phyloP scores from a whole-genome alignment of 2,113 vertebrate genomes.

The Zingel zingel region DNA sequence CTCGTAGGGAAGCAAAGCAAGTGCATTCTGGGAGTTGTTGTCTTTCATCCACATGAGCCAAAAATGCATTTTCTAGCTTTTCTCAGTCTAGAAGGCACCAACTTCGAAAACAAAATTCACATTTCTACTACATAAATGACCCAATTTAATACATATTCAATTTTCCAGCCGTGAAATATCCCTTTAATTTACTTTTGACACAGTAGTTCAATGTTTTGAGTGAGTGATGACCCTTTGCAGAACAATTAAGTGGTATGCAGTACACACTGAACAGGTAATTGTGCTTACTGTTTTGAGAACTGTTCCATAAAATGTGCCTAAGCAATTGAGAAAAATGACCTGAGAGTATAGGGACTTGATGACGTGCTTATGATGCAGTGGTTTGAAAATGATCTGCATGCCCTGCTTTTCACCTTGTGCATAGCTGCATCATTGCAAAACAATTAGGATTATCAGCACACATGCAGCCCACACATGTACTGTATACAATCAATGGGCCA shows the following conservation, averaged over 20 bases:
- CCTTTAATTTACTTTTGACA: background rate
- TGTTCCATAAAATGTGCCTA: background rate
- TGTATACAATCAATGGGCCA: slow-evolving; percentile 36
- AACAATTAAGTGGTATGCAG: background rate
- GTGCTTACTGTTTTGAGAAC: background rate
- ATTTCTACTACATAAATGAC: too few species aligned
- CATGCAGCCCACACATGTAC: slow-evolving; percentile 44
- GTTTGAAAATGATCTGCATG: slow-evolving; percentile 27
- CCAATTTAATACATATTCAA: too few species aligned
- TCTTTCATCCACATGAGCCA: too few species aligned
- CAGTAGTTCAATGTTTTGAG: background rate
- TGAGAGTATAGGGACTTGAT: slow-evolving; percentile 16
- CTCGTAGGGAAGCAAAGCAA: too few species aligned
- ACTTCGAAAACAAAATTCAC: too few species aligned
- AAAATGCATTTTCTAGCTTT: too few species aligned
- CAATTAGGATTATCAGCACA: slow-evolving; percentile 62
- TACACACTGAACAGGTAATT: background rate
- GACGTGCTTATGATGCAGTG: slow-evolving; percentile 1
- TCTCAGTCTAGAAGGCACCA: too few species aligned
- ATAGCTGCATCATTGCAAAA: slow-evolving; percentile 28
- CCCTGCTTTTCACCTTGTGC: slow-evolving; percentile 59
- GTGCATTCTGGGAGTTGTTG: too few species aligned
- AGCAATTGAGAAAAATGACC: background rate
- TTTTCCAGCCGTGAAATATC: too few species aligned
- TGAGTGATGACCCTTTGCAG: background rate